Percentiles rank a stretch among this genome's conserved stretches.
phyloP scores from a whole-genome alignment of 92 coral and sea anemone genomes.

The Phenganax stokvisi region DNA sequence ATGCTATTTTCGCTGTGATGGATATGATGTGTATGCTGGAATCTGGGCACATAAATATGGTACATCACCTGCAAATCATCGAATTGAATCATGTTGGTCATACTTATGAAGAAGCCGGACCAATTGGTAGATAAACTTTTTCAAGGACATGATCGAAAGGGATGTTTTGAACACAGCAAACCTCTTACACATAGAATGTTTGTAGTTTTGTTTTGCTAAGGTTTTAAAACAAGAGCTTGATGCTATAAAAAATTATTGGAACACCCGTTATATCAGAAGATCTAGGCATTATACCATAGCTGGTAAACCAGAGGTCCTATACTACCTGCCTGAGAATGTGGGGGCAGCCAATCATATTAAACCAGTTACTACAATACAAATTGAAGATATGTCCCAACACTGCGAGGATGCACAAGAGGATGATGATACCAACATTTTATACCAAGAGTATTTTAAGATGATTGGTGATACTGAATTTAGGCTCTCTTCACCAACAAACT shows the following conservation, averaged over 20 bases:
- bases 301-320: neutral
- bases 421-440: neutral
- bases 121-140: neutral
- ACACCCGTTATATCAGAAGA: neutral
- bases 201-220: neutral
- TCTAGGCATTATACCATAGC: neutral
- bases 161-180: neutral
- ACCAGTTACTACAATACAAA: neutral
- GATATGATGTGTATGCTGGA: neutral
- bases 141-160: neutral
- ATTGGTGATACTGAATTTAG: neutral
- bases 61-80: neutral
- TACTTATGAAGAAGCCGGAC: neutral
- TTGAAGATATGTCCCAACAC: constrained; percentile 1
- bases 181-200: neutral
- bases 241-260: neutral
- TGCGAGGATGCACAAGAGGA: neutral
- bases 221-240: neutral
- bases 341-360: neutral
- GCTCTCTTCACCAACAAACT: neutral
- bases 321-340: neutral
- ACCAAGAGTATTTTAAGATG: neutral
- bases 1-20: neutral
- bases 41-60: neutral
- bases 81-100: neutral